Base-by-base conservation (phyloP, 92 coral and sea anemone species). In the Palythoa caribaeorum region DNA sequence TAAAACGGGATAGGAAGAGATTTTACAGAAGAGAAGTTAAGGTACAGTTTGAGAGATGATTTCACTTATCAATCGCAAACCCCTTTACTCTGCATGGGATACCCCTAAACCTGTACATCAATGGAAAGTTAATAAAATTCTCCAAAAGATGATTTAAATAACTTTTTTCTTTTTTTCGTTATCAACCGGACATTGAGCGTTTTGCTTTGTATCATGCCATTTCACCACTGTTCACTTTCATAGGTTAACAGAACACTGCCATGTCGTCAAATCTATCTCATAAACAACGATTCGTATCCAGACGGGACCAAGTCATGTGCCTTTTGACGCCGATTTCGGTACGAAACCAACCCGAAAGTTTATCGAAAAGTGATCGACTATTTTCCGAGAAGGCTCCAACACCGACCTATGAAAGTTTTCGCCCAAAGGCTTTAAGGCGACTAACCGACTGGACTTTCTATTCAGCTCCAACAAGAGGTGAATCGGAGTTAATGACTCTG, bases 241-340 rank as follows among this genome's bases (percentile, higher is more conserved):
- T 55, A 55, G 62, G 62, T 55, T 55, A 55, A 55, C 62, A 15
- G 62, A 55, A 55, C 62, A 3, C 62, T 55, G 62, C 62, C 62
- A 80, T 80, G 84, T 80, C 84, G 9, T 38, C 84, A 21, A 19
- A 21, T 3, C 84, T 68, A 38, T 80, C 84, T 16, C 84, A 80
- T 12, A 80, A 80, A 65, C 84, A 60, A 59, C 84, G 72, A 9
- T 80, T 80, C 72, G 38, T 80, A 17, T 80, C 84, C 8, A 53
- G 84, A 12, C 52, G 84, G 2, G 84, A 80, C 54, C 84, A 80
- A 40, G 84, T 80, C 37, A 80, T 80, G 84, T 80, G 84, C 39
- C 38, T 80, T 36, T 39, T 80, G 15, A 80, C 84, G 54, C 84
- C 84, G 38, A 73, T 62, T 2, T 80, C 84, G n/a, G n/a, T 80